Evolutionary conservation across 2,113 vertebrate species (phyloP).

Genomic region (Kryptolebias marmoratus): DNA sequence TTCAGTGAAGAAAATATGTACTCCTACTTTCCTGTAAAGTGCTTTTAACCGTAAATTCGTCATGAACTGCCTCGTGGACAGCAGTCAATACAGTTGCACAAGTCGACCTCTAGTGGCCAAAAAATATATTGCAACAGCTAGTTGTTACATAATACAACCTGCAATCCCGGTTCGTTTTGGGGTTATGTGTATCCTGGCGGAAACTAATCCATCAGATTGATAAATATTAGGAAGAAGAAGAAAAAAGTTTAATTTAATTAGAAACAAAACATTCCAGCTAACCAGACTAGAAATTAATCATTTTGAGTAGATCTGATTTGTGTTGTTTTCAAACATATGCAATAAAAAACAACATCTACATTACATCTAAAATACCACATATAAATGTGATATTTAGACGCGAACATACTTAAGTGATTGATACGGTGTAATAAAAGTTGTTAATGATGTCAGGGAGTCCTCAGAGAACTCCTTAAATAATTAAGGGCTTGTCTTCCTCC

Average conservation of each 20-base stretch:
- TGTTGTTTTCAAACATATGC: too few species aligned
- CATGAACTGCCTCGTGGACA: not conserved
- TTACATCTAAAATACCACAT: not conserved
- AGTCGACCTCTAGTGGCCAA: conserved; percentile 43
- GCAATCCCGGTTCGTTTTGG: conserved; percentile 37
- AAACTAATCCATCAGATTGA: conserved; percentile 25
- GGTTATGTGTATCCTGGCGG: conserved; percentile 58
- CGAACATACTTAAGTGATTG: not conserved
- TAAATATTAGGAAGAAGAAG: not conserved
- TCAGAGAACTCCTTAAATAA: conserved; percentile 46
- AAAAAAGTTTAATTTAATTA: not conserved
- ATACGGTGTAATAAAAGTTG: not conserved
- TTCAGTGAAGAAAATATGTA: too few species aligned
- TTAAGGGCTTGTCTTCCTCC: conserved; percentile 33
- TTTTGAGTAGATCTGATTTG: too few species aligned
- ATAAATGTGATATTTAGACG: not conserved
- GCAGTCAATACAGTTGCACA: too few species aligned
- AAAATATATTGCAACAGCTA: not conserved
- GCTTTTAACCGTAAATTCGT: too few species aligned
- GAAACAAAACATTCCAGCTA: conserved; percentile 16
- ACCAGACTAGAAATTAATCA: not conserved
- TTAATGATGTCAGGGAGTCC: conserved; percentile 7
- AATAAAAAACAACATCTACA: too few species aligned
- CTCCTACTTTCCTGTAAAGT: too few species aligned
- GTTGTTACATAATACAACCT: conserved; percentile 57